phyloP scores from a whole-genome alignment of 1,140 invertebrate genomes.

The Macrobrachium nipponense region DNA sequence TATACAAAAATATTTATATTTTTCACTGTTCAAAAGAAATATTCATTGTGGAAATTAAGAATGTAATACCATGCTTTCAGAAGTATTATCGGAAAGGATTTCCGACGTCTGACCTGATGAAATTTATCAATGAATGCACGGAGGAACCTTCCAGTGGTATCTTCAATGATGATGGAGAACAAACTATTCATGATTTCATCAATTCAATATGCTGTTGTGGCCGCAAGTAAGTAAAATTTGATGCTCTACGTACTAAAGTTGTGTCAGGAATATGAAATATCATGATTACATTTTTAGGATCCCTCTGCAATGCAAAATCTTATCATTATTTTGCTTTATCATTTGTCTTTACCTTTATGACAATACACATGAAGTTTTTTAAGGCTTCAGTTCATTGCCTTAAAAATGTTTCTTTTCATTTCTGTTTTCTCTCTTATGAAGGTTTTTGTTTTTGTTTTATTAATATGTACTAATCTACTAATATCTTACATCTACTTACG shows the following conservation, averaged over 20 bases:
- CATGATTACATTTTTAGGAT: background rate
- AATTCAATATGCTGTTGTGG: conserved; percentile 61
- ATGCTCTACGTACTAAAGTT: background rate
- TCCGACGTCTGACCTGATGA: conserved; percentile 46
- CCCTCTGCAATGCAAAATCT: no score
- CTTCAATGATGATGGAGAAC: conserved; percentile 56
- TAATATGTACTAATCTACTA: no score
- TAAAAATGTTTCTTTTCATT: no score
- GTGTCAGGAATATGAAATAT: background rate
- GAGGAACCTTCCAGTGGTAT: conserved; percentile 56
- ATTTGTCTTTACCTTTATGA: no score
- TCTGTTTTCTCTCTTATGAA: no score
- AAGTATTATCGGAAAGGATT: conserved; percentile 56
- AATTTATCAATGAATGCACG: conserved; percentile 53
- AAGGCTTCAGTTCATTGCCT: no score
- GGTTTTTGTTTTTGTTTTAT: no score
- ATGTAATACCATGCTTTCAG: conserved; percentile 13
- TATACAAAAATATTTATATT: background rate
- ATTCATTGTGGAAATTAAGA: background rate
- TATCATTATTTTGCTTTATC: no score
- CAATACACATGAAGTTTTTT: no score
- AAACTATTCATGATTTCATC: conserved; percentile 58
- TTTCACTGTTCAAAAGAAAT: background rate
- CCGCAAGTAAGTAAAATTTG: conserved; percentile 23
- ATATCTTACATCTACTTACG: no score